Evolutionary conservation across 2,797 vertebrate genomes (phyloP).

Genomic region (Mus caroli): DNA sequence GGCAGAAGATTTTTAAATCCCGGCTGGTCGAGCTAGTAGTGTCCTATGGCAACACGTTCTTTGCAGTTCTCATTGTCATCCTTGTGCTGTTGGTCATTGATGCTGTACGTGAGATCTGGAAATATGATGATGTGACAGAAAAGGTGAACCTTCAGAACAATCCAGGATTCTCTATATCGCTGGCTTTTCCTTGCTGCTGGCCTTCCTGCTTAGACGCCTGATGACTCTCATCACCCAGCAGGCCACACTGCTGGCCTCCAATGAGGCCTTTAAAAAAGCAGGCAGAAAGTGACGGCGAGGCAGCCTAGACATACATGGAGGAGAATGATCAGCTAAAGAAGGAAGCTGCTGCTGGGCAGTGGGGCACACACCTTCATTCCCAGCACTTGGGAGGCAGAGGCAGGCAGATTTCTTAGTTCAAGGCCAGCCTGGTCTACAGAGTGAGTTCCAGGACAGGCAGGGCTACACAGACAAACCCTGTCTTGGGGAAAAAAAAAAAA

Average conservation of each 20-base stretch:
- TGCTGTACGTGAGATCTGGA: slow-evolving; percentile 93
- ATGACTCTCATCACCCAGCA: slow-evolving; percentile 95
- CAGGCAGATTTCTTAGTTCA: no score
- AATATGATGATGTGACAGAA: slow-evolving; percentile 93
- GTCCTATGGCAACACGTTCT: no score
- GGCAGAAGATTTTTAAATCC: no score
- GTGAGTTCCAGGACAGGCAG: no score
- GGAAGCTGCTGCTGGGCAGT: slow-evolving; percentile 51
- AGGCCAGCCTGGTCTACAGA: no score
- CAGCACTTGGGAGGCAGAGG: no score
- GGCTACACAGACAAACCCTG: no score
- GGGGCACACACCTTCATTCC: no score
- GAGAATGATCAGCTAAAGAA: no score
- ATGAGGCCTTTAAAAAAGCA: slow-evolving; percentile 96
- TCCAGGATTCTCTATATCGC: slow-evolving; percentile 96
- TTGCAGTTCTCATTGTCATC: no score
- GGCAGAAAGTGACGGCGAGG: slow-evolving; percentile 94
- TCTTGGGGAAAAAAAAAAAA: no score
- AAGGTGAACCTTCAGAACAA: slow-evolving; percentile 94
- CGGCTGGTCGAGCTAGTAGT: no score
- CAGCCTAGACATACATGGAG: slow-evolving; percentile 95
- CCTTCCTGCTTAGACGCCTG: slow-evolving; percentile 91
- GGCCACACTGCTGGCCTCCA: slow-evolving; percentile 94
- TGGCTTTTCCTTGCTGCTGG: slow-evolving; percentile 94
- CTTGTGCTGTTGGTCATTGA: slow-evolving; percentile 85